Base-by-base conservation (phyloP, 1,140 invertebrate species). In the Acromyrmex echinatior region DNA sequence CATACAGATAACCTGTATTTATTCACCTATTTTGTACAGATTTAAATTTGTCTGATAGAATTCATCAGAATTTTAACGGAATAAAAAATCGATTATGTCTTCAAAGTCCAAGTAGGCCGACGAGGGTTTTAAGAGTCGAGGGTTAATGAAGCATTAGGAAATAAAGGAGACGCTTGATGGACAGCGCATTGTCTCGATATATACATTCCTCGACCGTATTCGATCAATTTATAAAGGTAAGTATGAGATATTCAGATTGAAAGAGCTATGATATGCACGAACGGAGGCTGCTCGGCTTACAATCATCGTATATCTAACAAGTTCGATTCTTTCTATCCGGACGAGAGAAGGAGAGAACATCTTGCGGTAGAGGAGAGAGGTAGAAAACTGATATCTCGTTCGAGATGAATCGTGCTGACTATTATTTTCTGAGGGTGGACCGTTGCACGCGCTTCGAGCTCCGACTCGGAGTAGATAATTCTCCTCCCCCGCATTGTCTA, bases 291-390 rank as follows among this genome's bases (percentile, higher is more conserved):
- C 88, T 91, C 63, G 86, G 58, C 18, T 84, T 73, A 53, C 73
- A 88, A 90, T 90, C 88, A 78, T 84, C 84, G 78, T 74, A 88
- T 90, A 90, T 90, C 87, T 88, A 88, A 25, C 77, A 90, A 85
- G 87, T n/a, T 16, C 73, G 78, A 88, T 79, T 88, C 84, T 86
- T 90, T 73, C 66, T 80, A 45, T 10, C 28, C 39, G 66, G 18
- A 63, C 12, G 49, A 53, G 53, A 14, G 6, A 84, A 45, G 35
- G 28, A 35, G 45, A 45, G 39, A 88, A 65, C 62, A 87, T 80
- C 62, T 45, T 76, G 62, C 39, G n/a, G 18, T 51, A 53, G 39
- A 45, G 66, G 31, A 73, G 45, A 86, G n/a, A 39, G 65, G 87
- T 88, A 16, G 73, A 86, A 86, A 88, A 90, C 77, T 58, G 77